Base-by-base conservation (phyloP, 2,888 invertebrate genomes). In the Nipponacmea schrenckii region DNA sequence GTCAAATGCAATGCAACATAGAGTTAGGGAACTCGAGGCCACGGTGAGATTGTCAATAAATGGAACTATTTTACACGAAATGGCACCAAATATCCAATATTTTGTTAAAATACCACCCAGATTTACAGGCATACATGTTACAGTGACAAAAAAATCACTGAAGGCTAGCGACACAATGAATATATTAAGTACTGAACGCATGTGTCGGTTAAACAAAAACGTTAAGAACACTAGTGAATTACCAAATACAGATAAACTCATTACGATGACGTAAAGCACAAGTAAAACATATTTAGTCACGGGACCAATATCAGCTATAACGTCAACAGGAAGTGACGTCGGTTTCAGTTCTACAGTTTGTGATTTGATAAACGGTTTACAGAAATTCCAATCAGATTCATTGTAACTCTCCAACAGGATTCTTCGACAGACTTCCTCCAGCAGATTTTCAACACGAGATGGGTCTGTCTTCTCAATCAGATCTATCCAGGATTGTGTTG, bases 1-100 rank as follows among this genome's bases (percentile, higher is more conserved):
- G 67, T 84, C 84, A 46, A 81, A 75, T 2, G 82, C 82, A 27
- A 84, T 82, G 64, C 83, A 81, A 45, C 80, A 81, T 20, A 83
- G 69, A 12, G 83, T 84, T 48, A 84, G 66, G 2, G 82, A 77
- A 70, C 80, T 83, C 26, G 79, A 80, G 17, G 80, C 76, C 1
- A 81, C 79, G 10, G 78, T 75, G 26, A 83, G 77, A 24, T 75
- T 79, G 26, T 72, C 76, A 24, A 82, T 76, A 64, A 75, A 82
- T 0, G 83, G 81, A 14, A 82, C 72, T 15, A 81, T 62, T 68
- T 83, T 81, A 64, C 83, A 83, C 8, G 76, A 77, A 68, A 80
- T 80, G 12, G 72, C 62, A 2, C 82, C 81, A 24, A 79, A 79
- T 12, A 69, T 69, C 83, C 83, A 83, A 63, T 74, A 76, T 0